phyloP scores from a whole-genome alignment of 2,113 vertebrate species.

The Microtus richardsoni region DNA sequence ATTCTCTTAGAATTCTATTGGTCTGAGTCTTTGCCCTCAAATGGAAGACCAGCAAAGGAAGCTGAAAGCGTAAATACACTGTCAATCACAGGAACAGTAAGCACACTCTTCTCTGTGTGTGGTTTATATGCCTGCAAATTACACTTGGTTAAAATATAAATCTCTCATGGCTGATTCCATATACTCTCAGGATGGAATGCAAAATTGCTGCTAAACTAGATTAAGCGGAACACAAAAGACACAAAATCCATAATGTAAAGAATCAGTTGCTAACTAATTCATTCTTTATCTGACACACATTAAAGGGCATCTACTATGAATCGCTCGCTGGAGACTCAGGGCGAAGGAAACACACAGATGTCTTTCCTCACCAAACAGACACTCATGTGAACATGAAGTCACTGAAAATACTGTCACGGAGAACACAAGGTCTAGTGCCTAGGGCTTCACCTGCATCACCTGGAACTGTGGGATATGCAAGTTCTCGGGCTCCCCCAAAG shows the following conservation, averaged over 20 bases:
- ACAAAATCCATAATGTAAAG: conserved; percentile 52
- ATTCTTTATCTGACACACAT: conserved; percentile 36
- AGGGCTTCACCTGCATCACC: background rate
- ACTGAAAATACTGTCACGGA: background rate
- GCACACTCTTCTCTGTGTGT: background rate
- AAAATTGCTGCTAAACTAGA: conserved; percentile 46
- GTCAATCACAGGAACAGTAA: background rate
- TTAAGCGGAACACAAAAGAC: conserved; percentile 50
- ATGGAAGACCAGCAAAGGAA: background rate
- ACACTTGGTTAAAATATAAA: conserved; percentile 17
- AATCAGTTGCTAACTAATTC: background rate
- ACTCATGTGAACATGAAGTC: background rate
- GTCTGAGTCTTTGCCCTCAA: conserved; percentile 6
- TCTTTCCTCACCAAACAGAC: background rate
- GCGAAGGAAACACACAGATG: background rate
- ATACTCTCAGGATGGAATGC: background rate
- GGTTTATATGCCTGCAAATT: conserved; percentile 30
- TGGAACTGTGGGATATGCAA: background rate
- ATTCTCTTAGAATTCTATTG: background rate
- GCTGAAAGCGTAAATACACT: background rate
- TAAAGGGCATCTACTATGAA: background rate
- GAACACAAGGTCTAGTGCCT: background rate
- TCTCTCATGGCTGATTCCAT: background rate
- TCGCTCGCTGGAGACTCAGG: background rate
- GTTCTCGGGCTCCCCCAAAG: background rate